These are phyloP conservation scores for Epiblema foenella DNA, from an alignment of 2,888 invertebrate species.

Conservation along the genomic window DNA sequence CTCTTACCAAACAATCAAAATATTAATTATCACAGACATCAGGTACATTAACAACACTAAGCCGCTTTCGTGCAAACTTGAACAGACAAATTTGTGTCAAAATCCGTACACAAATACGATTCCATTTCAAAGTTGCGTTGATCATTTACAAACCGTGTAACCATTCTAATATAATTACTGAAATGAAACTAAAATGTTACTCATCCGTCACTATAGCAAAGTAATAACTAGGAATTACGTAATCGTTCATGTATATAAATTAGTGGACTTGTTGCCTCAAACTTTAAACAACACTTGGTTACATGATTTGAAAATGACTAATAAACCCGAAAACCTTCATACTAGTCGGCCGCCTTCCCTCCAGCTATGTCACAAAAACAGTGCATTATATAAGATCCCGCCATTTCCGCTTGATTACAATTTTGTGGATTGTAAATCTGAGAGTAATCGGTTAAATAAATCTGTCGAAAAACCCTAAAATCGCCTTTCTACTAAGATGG, in stretches of 20 bases:
- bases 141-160: constrained; percentile 14
- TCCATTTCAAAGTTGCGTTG: constrained; percentile 5
- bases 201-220: background rate
- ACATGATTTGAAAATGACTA: constrained; percentile 23
- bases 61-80: constrained; percentile 39
- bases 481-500: background rate
- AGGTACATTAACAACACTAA: constrained; percentile 44
- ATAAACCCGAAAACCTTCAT: background rate
- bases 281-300: background rate
- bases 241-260: background rate
- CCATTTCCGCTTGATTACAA: no score
- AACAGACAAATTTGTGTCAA: constrained; percentile 46
- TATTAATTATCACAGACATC: constrained; percentile 65
- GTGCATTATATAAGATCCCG: background rate
- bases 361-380: background rate
- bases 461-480: background rate
- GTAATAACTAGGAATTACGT: background rate
- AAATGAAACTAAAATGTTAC: constrained; percentile 5
- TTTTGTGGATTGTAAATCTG: background rate
- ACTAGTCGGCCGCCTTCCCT: constrained; percentile 8
- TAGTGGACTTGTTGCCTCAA: no score
- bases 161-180: background rate
- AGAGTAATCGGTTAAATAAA: background rate
- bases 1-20: constrained; percentile 61
- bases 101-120: constrained; percentile 47